Conservation (phyloP, 2,888 invertebrate species). For the Muschampia plurimacula region DNA sequence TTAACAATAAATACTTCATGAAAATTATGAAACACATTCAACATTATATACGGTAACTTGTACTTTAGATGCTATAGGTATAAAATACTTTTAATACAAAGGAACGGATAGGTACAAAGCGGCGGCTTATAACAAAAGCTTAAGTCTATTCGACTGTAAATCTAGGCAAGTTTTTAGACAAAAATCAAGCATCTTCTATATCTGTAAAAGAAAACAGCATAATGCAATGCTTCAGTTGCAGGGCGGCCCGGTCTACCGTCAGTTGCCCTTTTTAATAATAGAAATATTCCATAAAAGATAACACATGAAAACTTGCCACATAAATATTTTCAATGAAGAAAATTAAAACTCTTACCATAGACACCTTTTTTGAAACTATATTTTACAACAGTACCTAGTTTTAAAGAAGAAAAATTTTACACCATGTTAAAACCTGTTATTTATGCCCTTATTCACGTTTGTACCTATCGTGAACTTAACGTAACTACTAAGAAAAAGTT, state of each 20-base stretch:
- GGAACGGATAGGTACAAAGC: slow-evolving; percentile 36
- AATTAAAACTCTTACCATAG: neutral
- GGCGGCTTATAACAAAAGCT: neutral
- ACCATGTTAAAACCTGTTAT: neutral
- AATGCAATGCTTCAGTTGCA: too few species aligned
- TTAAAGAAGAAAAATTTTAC: neutral
- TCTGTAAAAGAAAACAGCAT: too few species aligned
- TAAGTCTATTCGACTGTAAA: too few species aligned
- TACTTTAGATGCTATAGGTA: slow-evolving; percentile 65
- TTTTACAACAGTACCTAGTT: neutral
- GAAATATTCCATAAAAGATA: too few species aligned
- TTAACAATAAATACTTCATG: slow-evolving; percentile 27
- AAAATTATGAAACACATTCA: slow-evolving; percentile 35
- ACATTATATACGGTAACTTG: slow-evolving; percentile 49
- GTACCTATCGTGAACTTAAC: slow-evolving; percentile 5
- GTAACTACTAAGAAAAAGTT: neutral
- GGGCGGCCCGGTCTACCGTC: too few species aligned
- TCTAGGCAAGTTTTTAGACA: too few species aligned
- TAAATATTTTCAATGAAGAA: neutral
- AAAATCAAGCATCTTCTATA: too few species aligned
- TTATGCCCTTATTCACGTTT: neutral
- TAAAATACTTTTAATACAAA: slow-evolving; percentile 43
- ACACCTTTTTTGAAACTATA: neutral
- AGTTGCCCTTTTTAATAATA: too few species aligned
- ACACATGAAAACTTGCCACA: neutral